A percentile compares a stretch with the other conserved stretches of the same genome.
Conservation (phyloP, 2,797 vertebrate species). For the Pipistrellus pipistrellus region DNA sequence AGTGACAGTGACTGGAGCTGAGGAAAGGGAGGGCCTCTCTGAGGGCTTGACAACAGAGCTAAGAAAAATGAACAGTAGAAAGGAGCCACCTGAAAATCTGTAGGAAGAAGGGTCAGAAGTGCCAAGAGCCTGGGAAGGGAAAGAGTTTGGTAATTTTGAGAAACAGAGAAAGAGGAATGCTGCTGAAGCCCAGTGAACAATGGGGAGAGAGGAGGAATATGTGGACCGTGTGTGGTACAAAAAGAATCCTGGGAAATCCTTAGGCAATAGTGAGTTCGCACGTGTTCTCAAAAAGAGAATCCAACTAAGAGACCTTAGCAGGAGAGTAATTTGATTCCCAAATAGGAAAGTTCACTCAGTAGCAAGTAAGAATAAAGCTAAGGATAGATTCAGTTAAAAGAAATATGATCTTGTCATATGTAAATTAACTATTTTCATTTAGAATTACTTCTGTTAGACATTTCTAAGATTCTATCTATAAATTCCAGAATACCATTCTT, state of each 20-base stretch:
- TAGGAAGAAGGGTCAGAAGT: neutral
- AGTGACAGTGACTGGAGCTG: neutral
- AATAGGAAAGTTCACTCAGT: neutral
- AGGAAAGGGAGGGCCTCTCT: neutral
- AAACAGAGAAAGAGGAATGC: neutral
- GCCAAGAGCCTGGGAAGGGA: neutral
- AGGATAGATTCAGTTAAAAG: neutral
- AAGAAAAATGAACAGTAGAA: neutral
- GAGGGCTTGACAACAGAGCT: neutral
- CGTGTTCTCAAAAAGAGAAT: neutral
- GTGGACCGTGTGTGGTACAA: fast-evolving
- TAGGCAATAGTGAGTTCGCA: neutral
- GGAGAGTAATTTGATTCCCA: neutral
- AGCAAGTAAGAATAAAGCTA: neutral
- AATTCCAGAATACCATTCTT: neutral
- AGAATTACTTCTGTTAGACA: neutral
- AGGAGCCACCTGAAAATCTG: fast-evolving
- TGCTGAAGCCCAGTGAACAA: neutral
- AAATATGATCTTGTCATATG: neutral
- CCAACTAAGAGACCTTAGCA: neutral
- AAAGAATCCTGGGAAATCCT: fast-evolving
- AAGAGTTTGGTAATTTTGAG: neutral
- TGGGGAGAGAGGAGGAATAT: fast-evolving
- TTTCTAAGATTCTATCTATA: neutral
- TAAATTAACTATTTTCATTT: neutral